phyloP scores from a whole-genome alignment of 2,797 vertebrate genomes.

The Lerista edwardsae region DNA sequence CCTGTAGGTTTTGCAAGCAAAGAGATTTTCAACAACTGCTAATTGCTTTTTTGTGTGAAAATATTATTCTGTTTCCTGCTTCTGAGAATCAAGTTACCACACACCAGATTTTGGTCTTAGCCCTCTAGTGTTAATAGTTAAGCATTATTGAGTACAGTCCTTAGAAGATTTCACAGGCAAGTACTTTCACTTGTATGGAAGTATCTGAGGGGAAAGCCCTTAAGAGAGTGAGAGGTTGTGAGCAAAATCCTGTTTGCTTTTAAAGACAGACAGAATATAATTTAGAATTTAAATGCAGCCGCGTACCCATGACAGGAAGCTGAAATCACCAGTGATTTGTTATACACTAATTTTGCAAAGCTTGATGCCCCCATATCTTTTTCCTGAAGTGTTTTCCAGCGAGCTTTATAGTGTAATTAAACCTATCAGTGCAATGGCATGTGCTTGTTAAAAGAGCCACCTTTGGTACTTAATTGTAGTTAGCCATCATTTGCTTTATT shows the following conservation, averaged over 20 bases:
- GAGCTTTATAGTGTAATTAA: conserved; percentile 43
- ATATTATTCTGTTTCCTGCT: background rate
- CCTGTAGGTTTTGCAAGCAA: background rate
- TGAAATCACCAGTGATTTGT: conserved; percentile 33
- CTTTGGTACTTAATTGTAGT: conserved; percentile 48
- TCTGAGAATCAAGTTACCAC: background rate
- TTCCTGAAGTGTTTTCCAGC: conserved; percentile 30
- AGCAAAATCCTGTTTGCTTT: background rate
- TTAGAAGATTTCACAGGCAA: background rate
- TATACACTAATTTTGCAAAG: conserved; percentile 37
- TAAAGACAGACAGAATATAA: conserved; percentile 11
- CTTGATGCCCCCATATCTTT: conserved; percentile 19
- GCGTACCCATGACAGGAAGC: background rate
- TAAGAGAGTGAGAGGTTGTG: background rate
- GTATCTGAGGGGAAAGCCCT: background rate
- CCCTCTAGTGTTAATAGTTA: conserved; percentile 22
- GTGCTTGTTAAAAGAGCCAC: conserved; percentile 45
- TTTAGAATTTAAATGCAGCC: conserved; percentile 10
- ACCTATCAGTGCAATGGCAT: conserved; percentile 39
- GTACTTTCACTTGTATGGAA: background rate
- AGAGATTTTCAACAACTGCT: background rate
- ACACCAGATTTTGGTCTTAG: conserved; percentile 6
- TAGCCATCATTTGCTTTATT: conserved; percentile 48
- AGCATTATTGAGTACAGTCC: background rate
- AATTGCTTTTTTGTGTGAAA: conserved; percentile 6